Base-by-base conservation (phyloP, 1,140 invertebrate species). In the Protaetia brevitarsis region DNA sequence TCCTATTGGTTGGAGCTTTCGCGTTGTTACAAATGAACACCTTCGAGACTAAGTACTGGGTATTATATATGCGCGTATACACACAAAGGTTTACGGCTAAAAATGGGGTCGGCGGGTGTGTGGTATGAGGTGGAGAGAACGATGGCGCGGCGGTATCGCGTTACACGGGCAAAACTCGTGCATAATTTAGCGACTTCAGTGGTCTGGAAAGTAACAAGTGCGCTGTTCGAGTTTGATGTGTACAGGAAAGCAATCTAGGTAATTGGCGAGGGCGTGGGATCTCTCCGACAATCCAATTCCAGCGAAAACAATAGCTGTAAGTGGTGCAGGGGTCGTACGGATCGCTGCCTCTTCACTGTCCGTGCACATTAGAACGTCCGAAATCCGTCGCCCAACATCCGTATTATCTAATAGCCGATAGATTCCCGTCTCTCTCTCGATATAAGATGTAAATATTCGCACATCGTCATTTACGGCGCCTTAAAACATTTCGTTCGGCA, bases 221-320 rank as follows among this genome's bases (percentile, higher is more conserved):
- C 45, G 56, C 57, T 62, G 65, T 58, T 62, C 58, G 36, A 66
- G 65, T 66, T 66, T 66, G 65, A 66, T 66, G 65, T 66, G 65
- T 66, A 66, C 65, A 66, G 60, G 28, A 66, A 70, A 73, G 65
- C 66, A 71, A 69, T 71, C 58, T 68, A 72, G 68, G 58, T 63
- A 72, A 71, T 68, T 69, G 64, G 70, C 73, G 72, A 74, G 77
- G 69, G 70, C 76, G 75, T 73, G 73, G 80, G 77, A 31, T 37
- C 51, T 51, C 37, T 45, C 51, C 30, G 58, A 68, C 80, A 82
- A 82, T 82, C 81, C 80, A 82, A 82, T 82, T 82, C 80, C 80
- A 80, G 80, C 79, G 80, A 82, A 82, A 82, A 81, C 79, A 81
- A 81, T 81, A 79, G 79, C 78, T 75, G 77, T 82, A 82, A 81